Evolutionary conservation across 2,113 vertebrate species (phyloP).

Genomic region (Pteropus alecto): DNA sequence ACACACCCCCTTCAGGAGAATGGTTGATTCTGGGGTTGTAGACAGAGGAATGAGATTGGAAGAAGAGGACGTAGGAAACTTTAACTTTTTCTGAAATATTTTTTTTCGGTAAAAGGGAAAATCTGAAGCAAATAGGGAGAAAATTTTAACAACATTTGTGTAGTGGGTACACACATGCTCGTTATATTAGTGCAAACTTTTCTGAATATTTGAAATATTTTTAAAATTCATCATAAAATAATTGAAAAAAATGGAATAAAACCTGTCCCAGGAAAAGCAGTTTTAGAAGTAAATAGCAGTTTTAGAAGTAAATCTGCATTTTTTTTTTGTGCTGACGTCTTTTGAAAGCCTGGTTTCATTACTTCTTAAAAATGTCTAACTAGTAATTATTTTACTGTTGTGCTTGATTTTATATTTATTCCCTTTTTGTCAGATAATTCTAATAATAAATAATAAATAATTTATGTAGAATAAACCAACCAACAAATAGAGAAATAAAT

Average conservation of each 20-base stretch:
- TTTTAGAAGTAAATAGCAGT: not conserved
- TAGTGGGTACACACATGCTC: not conserved
- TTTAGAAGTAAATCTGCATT: not conserved
- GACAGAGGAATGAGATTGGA: not conserved
- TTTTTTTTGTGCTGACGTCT: not conserved
- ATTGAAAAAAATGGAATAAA: conserved; percentile 4
- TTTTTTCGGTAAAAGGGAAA: not conserved
- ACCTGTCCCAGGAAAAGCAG: not conserved
- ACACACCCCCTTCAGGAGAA: not conserved
- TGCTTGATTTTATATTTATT: not conserved
- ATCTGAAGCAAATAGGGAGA: not conserved
- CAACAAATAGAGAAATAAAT: not conserved
- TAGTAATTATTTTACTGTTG: not conserved
- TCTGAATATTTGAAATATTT: conserved; percentile 5
- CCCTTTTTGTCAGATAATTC: not conserved
- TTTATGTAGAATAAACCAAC: not conserved
- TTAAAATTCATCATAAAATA: not conserved
- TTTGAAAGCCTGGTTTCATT: not conserved
- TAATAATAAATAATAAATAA: not conserved
- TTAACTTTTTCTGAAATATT: not conserved
- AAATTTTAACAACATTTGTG: not conserved
- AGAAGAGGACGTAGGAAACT: not conserved
- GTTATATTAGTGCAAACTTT: not conserved
- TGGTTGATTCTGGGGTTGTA: not conserved
- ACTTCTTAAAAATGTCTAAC: not conserved